phyloP scores from a whole-genome alignment of 2,888 invertebrate genomes.

The Parnassius smintheus region DNA sequence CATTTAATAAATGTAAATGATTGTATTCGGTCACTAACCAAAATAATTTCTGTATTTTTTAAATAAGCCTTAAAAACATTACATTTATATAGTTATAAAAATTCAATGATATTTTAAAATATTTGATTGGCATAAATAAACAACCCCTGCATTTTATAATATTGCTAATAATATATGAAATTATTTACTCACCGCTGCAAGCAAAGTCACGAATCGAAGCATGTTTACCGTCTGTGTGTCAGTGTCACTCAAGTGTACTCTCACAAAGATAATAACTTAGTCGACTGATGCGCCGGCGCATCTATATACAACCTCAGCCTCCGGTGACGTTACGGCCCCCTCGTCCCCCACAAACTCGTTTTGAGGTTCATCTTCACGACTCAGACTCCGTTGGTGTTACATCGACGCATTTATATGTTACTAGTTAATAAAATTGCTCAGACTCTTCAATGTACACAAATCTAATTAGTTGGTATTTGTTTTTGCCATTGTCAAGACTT shows the following conservation, averaged over 20 bases:
- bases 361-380: slow-evolving; percentile 60
- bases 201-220: slow-evolving; percentile 59
- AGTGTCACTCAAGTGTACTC: slow-evolving; percentile 49
- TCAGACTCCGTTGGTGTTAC: slow-evolving; percentile 54
- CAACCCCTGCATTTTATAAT: too few species aligned
- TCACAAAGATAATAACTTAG: slow-evolving; percentile 56
- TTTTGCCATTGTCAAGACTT: slow-evolving; percentile 16
- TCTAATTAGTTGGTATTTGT: slow-evolving; percentile 18
- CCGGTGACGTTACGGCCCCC: slow-evolving; percentile 62
- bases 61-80: too few species aligned
- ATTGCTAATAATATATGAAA: neutral
- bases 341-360: slow-evolving; percentile 52
- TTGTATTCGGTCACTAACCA: too few species aligned
- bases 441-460: slow-evolving; percentile 6
- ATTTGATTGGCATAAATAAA: too few species aligned
- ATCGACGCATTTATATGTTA: slow-evolving; percentile 38
- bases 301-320: slow-evolving; percentile 73
- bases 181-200: slow-evolving; percentile 53
- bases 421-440: slow-evolving; percentile 6
- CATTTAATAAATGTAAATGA: too few species aligned
- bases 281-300: slow-evolving; percentile 54
- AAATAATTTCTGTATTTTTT: too few species aligned
- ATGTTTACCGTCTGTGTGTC: slow-evolving; percentile 40
- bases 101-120: too few species aligned
- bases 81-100: too few species aligned